These are phyloP conservation scores for Micronisus gabar DNA, from an alignment of 2,113 vertebrate species.

Conservation along the genomic window DNA sequence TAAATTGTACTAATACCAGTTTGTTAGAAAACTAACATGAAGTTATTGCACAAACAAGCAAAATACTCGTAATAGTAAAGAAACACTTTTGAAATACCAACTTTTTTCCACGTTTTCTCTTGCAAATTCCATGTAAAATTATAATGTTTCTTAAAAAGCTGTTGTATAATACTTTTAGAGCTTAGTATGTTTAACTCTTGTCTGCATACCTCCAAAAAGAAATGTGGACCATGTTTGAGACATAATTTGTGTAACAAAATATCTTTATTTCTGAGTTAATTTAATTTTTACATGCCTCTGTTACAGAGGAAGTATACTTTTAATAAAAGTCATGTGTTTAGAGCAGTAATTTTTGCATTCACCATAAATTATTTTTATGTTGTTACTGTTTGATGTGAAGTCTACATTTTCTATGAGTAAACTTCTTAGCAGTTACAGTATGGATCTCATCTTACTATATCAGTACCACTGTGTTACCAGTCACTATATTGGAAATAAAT, in stretches of 20 bases:
- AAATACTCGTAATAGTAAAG: background rate
- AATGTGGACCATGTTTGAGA: slow-evolving; percentile 40
- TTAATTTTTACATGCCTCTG: slow-evolving; percentile 60
- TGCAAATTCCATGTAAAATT: background rate
- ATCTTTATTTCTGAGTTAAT: slow-evolving; percentile 62
- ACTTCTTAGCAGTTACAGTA: background rate
- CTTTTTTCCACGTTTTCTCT: background rate
- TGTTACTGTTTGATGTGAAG: slow-evolving; percentile 45
- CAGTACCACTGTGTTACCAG: background rate
- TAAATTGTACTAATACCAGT: background rate
- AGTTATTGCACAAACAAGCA: background rate
- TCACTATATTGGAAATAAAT: background rate
- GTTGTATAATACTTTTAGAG: background rate
- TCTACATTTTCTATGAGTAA: background rate
- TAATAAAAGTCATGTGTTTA: slow-evolving; percentile 59
- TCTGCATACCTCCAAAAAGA: slow-evolving; percentile 13
- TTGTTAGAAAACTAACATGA: background rate
- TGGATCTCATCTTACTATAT: background rate
- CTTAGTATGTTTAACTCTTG: background rate
- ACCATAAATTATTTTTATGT: slow-evolving; percentile 26
- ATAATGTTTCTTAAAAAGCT: background rate
- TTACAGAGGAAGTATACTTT: slow-evolving; percentile 48
- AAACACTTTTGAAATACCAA: background rate
- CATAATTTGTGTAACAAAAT: slow-evolving; percentile 62
- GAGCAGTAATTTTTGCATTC: slow-evolving; percentile 34